Evolutionary conservation across 2,113 vertebrate species (phyloP).

Genomic region (Tonatia bakeri): DNA sequence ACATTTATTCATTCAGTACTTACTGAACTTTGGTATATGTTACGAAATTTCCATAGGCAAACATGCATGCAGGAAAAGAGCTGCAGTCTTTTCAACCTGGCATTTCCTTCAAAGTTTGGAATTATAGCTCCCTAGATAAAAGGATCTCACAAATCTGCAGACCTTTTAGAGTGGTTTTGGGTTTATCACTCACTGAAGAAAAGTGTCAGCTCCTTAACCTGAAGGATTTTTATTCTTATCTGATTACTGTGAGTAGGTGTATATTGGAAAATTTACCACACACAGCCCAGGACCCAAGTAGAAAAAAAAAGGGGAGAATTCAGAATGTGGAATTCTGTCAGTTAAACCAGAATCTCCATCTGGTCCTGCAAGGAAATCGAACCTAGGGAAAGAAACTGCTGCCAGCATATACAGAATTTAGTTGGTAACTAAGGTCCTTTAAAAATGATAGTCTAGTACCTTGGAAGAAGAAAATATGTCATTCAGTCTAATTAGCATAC

Average conservation of each 20-base stretch:
- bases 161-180: neutral
- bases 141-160: neutral
- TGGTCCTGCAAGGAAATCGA: neutral
- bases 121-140: neutral
- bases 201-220: neutral
- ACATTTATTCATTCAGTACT: neutral
- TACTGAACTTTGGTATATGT: neutral
- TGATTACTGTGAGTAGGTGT: neutral
- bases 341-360: neutral
- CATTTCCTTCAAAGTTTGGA: neutral
- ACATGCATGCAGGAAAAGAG: neutral
- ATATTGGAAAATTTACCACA: neutral
- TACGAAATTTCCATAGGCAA: neutral
- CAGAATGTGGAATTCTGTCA: neutral
- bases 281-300: neutral
- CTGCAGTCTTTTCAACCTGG: neutral
- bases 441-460: neutral
- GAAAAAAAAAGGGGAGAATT: neutral
- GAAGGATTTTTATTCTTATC: neutral
- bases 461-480: neutral
- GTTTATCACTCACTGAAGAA: neutral
- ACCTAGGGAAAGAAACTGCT: neutral
- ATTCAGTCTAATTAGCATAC: neutral
- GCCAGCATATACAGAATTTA: neutral
- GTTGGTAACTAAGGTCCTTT: neutral